Base-by-base conservation (phyloP, 2,113 vertebrate species). In the Camelus dromedarius region DNA sequence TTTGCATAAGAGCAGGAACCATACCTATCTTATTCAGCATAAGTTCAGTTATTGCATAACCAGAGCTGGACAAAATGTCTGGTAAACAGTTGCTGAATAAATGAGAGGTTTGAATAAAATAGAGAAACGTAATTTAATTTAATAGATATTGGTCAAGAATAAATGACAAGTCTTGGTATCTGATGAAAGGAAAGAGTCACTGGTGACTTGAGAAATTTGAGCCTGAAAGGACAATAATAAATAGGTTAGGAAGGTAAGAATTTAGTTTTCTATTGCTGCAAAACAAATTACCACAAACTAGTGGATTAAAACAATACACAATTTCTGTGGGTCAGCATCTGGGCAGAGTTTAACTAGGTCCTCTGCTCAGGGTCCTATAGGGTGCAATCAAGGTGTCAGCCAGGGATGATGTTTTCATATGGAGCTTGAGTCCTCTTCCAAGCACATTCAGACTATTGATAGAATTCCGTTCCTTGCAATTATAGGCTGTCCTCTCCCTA, bases 151-250 rank as follows among this genome's bases (percentile, higher is more conserved):
- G 9, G 58, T 66, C 1, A 26, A 95, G 46, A 87, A 67, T 66
- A 96, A 96, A 77, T 86, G 81, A 82, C 62, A 73, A 16, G 13
- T 50, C 64, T 87, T 95, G 14, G 10, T 91, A 42, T 69, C 79
- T 93, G 69, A 46, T 64, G n/a, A 70, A 52, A 20, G 35, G n/a
- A 79, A 66, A 54, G 2, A 95, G n/a, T 77, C 67, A 73, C 24
- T 73, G n/a, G 15, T 92, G 82, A 91, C 85, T 94, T 76, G 24
- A 72, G 76, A 93, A 28, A 48, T 87, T 66, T 88, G 14, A 92
- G 46, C 46, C 48, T 52, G 50, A 76, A 9, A 82, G 24, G 42
- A 72, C n/a, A 67, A 30, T 90, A 77, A 62, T 46, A 67, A 94
- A 92, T 58, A 46, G n/a, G 10, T 50, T 60, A 32, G 18, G 76